Evolutionary conservation across 2,888 invertebrate genomes (phyloP).

Genomic region (Vannuccia rotundouncinata): DNA sequence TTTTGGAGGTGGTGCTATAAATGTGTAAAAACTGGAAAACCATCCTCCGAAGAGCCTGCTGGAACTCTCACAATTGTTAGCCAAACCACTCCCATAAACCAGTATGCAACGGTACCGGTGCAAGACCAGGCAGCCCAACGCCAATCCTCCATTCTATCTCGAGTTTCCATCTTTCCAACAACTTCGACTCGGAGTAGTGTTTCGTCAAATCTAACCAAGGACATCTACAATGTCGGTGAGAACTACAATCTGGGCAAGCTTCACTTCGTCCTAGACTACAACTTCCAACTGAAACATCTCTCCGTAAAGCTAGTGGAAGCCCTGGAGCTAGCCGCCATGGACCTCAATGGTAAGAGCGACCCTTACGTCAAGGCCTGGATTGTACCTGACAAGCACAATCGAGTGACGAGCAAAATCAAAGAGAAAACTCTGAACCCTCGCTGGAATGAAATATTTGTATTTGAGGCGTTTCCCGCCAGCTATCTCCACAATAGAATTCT

Average conservation of each 20-base stretch:
- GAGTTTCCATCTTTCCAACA: neutral
- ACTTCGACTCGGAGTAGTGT: neutral
- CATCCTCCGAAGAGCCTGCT: neutral
- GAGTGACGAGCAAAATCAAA: constrained; percentile 27
- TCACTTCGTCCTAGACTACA: constrained; percentile 11
- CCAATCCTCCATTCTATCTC: constrained; percentile 4
- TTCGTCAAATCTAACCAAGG: neutral
- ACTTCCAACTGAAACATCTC: constrained; percentile 7
- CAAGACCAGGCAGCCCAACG: neutral
- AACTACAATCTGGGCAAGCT: constrained; percentile 38
- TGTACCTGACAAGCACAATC: constrained; percentile 33
- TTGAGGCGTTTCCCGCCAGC: constrained; percentile 74
- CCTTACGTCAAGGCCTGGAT: constrained; percentile 29
- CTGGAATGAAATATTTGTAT: constrained; percentile 40
- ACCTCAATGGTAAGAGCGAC: constrained; percentile 25
- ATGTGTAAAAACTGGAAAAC: neutral
- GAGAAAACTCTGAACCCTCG: constrained; percentile 30
- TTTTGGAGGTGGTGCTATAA: neutral
- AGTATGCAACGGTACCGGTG: neutral
- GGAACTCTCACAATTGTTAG: constrained; percentile 1
- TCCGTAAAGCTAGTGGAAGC: constrained; percentile 31
- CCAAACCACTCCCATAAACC: neutral
- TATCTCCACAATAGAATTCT: constrained; percentile 82
- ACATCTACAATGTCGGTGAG: neutral
- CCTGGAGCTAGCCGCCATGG: constrained; percentile 29